Conservation (phyloP, 2,797 vertebrate species). For the Discoglossus pictus region DNA sequence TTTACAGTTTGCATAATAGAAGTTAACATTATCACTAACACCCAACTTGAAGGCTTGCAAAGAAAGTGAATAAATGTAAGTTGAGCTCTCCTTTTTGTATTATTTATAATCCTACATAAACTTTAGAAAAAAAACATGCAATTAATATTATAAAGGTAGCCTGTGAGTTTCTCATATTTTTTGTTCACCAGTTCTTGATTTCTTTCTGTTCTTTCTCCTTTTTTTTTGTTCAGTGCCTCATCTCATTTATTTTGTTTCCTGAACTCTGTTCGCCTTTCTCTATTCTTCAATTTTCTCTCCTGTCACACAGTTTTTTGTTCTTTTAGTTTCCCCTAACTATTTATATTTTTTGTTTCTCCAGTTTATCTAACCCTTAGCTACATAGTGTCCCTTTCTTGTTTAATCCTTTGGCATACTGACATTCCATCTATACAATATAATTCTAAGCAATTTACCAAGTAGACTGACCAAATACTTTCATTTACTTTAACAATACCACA, state of each 20-base stretch:
- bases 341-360: constrained; percentile 21
- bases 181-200: background rate
- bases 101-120: background rate
- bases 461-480: no score
- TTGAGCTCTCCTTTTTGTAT: background rate
- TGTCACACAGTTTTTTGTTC: constrained; percentile 8
- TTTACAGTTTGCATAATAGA: constrained; percentile 29
- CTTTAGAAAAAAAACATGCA: background rate
- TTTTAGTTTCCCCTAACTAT: constrained; percentile 16
- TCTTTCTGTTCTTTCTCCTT: background rate
- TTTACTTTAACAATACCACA: no score
- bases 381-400: constrained; percentile 1
- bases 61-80: background rate
- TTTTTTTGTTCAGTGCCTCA: no score
- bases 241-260: constrained; percentile 21
- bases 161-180: background rate
- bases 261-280: constrained; percentile 3
- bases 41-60: background rate
- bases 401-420: constrained; percentile 17
- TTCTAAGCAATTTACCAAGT: background rate
- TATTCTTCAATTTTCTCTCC: constrained; percentile 24
- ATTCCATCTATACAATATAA: background rate
- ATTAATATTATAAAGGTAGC: no score
- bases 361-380: background rate
- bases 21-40: constrained; percentile 3